Evolutionary conservation across 2,888 invertebrate species (phyloP).

Genomic region (Coecobrya sp.): DNA sequence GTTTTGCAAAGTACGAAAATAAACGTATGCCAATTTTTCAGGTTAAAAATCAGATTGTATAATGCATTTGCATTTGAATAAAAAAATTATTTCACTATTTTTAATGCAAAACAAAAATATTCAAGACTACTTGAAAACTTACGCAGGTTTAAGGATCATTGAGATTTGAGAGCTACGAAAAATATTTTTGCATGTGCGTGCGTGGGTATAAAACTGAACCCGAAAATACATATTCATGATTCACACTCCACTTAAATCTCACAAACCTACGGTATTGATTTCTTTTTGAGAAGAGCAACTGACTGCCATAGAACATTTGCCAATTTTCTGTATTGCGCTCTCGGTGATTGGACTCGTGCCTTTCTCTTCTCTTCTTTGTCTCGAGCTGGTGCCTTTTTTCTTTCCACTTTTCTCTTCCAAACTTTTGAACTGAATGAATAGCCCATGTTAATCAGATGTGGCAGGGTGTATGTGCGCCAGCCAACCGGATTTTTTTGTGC

Average conservation of each 20-base stretch:
- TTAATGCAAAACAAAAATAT: too few species aligned
- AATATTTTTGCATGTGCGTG: not conserved
- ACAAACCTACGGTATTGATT: conserved; percentile 50
- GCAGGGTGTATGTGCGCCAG: conserved; percentile 58
- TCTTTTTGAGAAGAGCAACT: not conserved
- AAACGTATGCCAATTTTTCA: not conserved
- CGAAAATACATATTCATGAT: not conserved
- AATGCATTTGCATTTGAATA: too few species aligned
- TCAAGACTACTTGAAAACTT: too few species aligned
- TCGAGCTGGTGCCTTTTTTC: conserved; percentile 8
- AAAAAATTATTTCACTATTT: too few species aligned
- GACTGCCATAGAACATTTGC: conserved; percentile 62
- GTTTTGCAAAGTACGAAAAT: not conserved
- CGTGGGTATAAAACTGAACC: not conserved
- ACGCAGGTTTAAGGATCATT: too few species aligned
- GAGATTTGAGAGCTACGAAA: too few species aligned
- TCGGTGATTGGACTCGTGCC: conserved; percentile 74
- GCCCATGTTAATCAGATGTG: conserved; percentile 74
- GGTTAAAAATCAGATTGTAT: not conserved
- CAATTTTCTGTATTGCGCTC: conserved; percentile 68
- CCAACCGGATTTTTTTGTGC: conserved; percentile 44
- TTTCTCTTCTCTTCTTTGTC: conserved; percentile 40
- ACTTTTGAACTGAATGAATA: conserved; percentile 71
- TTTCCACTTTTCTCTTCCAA: conserved; percentile 53
- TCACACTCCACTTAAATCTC: not conserved